Evolutionary conservation across 2,888 invertebrate genomes (phyloP), one percentile per base, ranked within the genome.

Genomic region (Euclidia mi): DNA sequence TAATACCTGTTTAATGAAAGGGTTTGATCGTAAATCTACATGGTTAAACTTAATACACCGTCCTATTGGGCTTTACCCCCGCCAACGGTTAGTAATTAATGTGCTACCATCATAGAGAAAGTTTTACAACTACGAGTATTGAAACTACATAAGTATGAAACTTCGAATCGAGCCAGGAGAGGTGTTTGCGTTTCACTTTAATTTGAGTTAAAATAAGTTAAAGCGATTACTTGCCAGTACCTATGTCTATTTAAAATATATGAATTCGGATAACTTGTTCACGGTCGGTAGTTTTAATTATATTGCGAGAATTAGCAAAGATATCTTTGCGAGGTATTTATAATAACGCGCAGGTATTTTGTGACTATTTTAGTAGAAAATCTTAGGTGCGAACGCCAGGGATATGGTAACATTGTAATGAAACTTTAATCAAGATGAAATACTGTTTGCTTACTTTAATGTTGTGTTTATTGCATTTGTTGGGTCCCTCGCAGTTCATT

Each of bases 1-100:
- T 92, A 92, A 92, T 93, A 92, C 93, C 91, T 91, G 89, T 90
- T 92, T 93, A 92, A 94, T 93, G 91, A 93, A 92, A 93, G 92
- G 94, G 92, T 91, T 88, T 84, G 91, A 91, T 92, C 93, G 91
- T 94, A 92, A 94, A 94, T 94, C 92, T 91, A 93, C 90, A 90
- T 87, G 88, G 88, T 85, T 87, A 85, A 91, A 92, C 90, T 91
- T 90, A 91, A 90, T 90, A 90, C 85, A 84, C 82, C 86, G 84
- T 89, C 84, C 88, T 90, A 89, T 90, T 91, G 90, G 90, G 88
- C 85, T 87, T 84, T 82, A 77, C 78, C 83, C 81, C 72, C 76
- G 77, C 83, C 81, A 81, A 81, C 81, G 81, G 87, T 83, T 86
- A 84, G 90, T 91, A 92, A 93, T 94, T 93, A 94, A 94, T 92